These are phyloP conservation scores for Proteles cristata DNA, from an alignment of 2,113 vertebrate genomes.

Conservation along the genomic window DNA sequence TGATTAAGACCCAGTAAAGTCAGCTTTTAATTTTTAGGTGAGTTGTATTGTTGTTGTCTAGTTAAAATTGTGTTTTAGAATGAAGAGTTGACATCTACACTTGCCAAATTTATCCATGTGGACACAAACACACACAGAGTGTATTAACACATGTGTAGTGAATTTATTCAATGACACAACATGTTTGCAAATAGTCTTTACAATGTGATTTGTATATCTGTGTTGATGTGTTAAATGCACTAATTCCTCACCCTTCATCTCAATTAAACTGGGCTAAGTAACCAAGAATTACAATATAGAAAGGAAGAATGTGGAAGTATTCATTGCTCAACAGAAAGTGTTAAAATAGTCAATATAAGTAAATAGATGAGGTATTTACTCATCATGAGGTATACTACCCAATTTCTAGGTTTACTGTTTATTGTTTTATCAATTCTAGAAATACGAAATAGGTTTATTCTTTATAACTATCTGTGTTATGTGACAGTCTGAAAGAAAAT, in stretches of 20 bases:
- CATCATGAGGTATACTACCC: background rate
- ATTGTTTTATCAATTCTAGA: background rate
- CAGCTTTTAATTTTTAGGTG: background rate
- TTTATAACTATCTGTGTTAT: background rate
- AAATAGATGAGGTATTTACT: background rate
- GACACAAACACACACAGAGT: background rate
- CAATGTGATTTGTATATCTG: background rate
- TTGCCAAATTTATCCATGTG: background rate
- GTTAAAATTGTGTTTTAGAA: conserved; percentile 5
- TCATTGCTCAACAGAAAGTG: background rate
- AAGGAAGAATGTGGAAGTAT: background rate
- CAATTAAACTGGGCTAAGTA: background rate
- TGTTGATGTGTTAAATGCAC: background rate
- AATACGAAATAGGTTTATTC: background rate
- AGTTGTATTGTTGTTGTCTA: background rate
- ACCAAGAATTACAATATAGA: background rate
- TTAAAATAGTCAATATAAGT: background rate
- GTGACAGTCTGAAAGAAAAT: background rate
- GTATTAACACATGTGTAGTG: background rate
- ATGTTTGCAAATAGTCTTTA: background rate
- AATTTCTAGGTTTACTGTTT: background rate
- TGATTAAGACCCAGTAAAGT: background rate
- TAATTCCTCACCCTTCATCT: background rate
- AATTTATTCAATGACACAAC: background rate
- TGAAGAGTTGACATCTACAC: background rate